phyloP scores from a whole-genome alignment of 2,888 invertebrate genomes.

The Camptogramma bilineatum region DNA sequence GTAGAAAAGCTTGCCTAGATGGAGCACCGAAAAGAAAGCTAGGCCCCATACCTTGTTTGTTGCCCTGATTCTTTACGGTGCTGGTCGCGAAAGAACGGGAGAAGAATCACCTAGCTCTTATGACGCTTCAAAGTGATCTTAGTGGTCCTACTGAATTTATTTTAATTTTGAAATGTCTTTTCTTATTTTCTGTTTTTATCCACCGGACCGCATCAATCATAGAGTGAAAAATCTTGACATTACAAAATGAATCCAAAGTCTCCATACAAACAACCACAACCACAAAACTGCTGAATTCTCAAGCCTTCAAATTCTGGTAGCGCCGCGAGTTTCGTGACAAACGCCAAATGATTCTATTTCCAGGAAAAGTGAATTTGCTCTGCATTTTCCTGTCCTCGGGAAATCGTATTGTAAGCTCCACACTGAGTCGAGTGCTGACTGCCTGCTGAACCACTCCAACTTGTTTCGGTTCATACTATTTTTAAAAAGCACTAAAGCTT shows the following conservation, averaged over 20 bases:
- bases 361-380: slow-evolving; percentile 40
- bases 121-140: too few relatives aligned
- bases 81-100: too few relatives aligned
- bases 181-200: too few relatives aligned
- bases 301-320: slow-evolving; percentile 13
- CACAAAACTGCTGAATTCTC: slow-evolving; percentile 8
- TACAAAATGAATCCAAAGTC: not conserved
- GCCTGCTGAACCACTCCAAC: not conserved
- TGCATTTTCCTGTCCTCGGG: slow-evolving; percentile 34
- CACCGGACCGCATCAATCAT: too few relatives aligned
- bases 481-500: not conserved
- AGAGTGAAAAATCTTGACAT: too few relatives aligned
- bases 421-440: slow-evolving; percentile 7
- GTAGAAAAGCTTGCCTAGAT: too few relatives aligned
- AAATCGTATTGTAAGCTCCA: slow-evolving; percentile 31
- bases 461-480: slow-evolving; percentile 9
- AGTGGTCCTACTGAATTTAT: too few relatives aligned
- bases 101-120: too few relatives aligned
- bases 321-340: slow-evolving; percentile 37
- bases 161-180: too few relatives aligned
- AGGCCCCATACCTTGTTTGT: too few relatives aligned
- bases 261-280: not conserved
- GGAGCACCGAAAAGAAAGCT: too few relatives aligned
- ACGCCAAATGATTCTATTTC: slow-evolving; percentile 46
- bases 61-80: too few relatives aligned